phyloP scores from a whole-genome alignment of 2,113 vertebrate genomes.

The Amblyopsis rosae region DNA sequence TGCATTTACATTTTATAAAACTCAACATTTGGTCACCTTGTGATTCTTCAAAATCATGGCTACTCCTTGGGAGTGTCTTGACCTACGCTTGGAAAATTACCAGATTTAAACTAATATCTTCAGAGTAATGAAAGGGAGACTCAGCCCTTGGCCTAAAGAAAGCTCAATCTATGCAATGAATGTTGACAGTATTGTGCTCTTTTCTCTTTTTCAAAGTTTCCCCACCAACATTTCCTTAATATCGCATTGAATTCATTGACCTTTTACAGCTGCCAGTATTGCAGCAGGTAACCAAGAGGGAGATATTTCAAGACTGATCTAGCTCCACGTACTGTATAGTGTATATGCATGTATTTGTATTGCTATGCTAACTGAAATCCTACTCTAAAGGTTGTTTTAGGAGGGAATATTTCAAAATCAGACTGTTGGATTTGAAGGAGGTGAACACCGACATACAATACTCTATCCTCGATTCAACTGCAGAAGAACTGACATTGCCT shows the following conservation, averaged over 20 bases:
- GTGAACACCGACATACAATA: constrained; percentile 1
- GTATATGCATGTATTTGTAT: constrained; percentile 23
- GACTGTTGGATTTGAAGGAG: constrained; percentile 13
- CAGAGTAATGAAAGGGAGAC: constrained; percentile 45
- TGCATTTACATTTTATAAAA: too few relatives aligned
- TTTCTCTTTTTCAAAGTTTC: constrained; percentile 18
- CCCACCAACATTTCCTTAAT: background rate
- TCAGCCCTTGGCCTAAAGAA: constrained; percentile 44
- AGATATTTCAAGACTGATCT: background rate
- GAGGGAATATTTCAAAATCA: background rate
- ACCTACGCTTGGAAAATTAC: too few relatives aligned
- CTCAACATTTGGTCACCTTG: too few relatives aligned
- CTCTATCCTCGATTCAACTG: constrained; percentile 45
- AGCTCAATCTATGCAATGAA: constrained; percentile 34
- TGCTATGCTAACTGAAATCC: constrained; percentile 13
- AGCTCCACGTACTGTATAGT: constrained; percentile 4
- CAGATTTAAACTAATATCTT: constrained; percentile 52
- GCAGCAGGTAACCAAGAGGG: constrained; percentile 7
- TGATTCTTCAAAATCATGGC: too few relatives aligned
- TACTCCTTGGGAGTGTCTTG: too few relatives aligned
- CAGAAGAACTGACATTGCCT: constrained; percentile 27
- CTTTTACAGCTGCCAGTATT: constrained; percentile 5
- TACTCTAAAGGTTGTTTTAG: constrained; percentile 12
- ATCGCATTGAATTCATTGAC: constrained; percentile 14
- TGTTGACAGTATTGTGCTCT: constrained; percentile 43